phyloP scores from a whole-genome alignment of 2,888 invertebrate genomes.

The Elaeidobius kamerunicus region DNA sequence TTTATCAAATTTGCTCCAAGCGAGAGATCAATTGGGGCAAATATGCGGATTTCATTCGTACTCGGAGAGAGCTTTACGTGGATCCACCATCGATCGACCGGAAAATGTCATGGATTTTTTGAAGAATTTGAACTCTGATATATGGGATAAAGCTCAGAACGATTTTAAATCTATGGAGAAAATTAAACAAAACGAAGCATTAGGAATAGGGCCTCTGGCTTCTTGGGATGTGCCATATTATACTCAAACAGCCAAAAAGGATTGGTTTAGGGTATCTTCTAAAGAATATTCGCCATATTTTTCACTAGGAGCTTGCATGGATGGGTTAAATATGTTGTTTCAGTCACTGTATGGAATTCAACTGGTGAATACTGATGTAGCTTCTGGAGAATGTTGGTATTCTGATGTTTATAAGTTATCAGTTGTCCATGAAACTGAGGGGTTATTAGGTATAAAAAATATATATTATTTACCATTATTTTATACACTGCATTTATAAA shows the following conservation, averaged over 20 bases:
- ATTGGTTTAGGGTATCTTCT: slow-evolving; percentile 65
- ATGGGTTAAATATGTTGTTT: slow-evolving; percentile 90
- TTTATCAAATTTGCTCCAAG: slow-evolving; percentile 67
- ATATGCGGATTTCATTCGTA: slow-evolving; percentile 89
- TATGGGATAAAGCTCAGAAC: slow-evolving; percentile 65
- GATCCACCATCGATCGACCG: slow-evolving; percentile 82
- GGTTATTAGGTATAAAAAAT: slow-evolving; percentile 63
- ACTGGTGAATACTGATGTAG: slow-evolving; percentile 68
- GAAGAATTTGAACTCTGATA: slow-evolving; percentile 66
- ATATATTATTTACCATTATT: neutral
- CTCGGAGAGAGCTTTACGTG: slow-evolving; percentile 84
- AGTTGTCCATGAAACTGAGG: slow-evolving; percentile 80
- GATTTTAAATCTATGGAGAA: slow-evolving; percentile 75
- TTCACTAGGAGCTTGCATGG: slow-evolving; percentile 94
- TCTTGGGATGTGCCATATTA: slow-evolving; percentile 91
- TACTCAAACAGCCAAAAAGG: slow-evolving; percentile 68
- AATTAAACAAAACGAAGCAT: slow-evolving; percentile 60
- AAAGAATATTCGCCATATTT: slow-evolving; percentile 82
- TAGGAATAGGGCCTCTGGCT: slow-evolving; percentile 46
- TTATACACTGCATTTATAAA: neutral
- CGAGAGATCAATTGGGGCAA: slow-evolving; percentile 75
- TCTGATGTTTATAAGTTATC: slow-evolving; percentile 88
- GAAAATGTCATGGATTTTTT: slow-evolving; percentile 78
- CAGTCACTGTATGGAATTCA: slow-evolving; percentile 78
- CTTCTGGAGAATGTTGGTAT: slow-evolving; percentile 67